phyloP scores from a whole-genome alignment of 2,113 vertebrate genomes.

The Columbina picui region DNA sequence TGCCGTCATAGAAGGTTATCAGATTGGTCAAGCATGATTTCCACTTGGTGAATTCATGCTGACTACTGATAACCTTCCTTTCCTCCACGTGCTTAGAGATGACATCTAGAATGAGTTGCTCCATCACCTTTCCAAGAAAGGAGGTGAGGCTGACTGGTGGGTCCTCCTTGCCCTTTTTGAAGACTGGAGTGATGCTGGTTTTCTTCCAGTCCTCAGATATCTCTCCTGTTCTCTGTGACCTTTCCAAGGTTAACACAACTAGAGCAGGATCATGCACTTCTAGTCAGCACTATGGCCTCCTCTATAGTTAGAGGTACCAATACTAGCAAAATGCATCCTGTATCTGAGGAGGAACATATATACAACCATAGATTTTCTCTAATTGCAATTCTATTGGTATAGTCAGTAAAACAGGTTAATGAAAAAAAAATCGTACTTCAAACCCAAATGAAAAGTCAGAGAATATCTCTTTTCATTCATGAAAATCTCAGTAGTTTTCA shows the following conservation, averaged over 20 bases:
- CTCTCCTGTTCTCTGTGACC: too few species aligned
- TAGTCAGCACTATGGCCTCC: neutral
- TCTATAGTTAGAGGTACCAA: neutral
- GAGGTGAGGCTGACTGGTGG: too few species aligned
- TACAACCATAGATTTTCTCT: neutral
- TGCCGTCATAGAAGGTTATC: too few species aligned
- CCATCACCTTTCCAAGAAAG: too few species aligned
- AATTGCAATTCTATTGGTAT: neutral
- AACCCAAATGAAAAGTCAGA: neutral
- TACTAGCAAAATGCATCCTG: neutral
- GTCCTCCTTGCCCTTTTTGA: too few species aligned
- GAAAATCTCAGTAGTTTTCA: neutral
- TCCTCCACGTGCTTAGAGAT: too few species aligned
- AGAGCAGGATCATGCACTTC: neutral
- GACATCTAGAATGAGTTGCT: too few species aligned
- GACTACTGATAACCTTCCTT: too few species aligned
- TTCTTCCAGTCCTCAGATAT: too few species aligned
- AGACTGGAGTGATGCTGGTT: too few species aligned
- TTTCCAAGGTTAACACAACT: neutral
- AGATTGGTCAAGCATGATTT: too few species aligned
- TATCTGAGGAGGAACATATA: neutral
- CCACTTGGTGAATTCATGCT: too few species aligned
- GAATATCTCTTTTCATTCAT: neutral
- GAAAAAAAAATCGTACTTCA: neutral
- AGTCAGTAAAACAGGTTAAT: neutral